Base-by-base conservation (phyloP, 1,140 invertebrate genomes). In the Drosophila nigrodunni region DNA sequence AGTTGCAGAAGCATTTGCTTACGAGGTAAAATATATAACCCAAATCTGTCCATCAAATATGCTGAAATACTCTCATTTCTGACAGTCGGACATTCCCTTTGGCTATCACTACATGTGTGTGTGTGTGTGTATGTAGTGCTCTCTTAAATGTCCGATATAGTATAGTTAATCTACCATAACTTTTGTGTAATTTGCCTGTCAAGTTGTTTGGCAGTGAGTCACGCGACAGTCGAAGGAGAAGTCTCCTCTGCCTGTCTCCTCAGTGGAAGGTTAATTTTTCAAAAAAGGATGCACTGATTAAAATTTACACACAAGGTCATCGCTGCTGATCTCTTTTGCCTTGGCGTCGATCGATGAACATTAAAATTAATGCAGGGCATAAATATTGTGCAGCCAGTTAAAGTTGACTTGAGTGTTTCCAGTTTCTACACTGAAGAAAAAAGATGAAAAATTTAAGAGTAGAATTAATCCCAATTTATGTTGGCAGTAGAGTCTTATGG, bases 271-370 rank as follows among this genome's bases (percentile, higher is more conserved):
- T 44, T 52, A 44, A 60, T 44, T 46, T 66, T 68, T 34, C 25
- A 30, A 30, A 30, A 30, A 74, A 85, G 82, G 78, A 77, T 73
- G 66, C 52, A 61, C 65, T 88, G 82, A 87, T 88, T 87, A 82
- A 82, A 82, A 86, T 87, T 82, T 87, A 88, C 76, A 73, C 79
- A 79, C 83, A 87, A 88, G 83, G 82, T 87, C 83, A 79, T 82
- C 87, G 50, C 44, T 30, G 71, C 60, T 30, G 25, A 30, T 30
- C 25, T 37, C 60, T 68, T 44, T 69, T 44, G 80, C 52, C 62
- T 59, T 72, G 62, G 25, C 25, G 25, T 30, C 73, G 49, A 30
- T 57, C 21, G 11, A 72, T 76, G 54, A 73, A 80, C 71, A 79
- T 88, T 55, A 82, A 79, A 87, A 88, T 87, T 79, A 87, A 87